A percentile compares a stretch with the other conserved stretches of the same genome.
These are phyloP conservation scores for Sitta europaea DNA, from an alignment of 2,113 vertebrate species.

Conservation along the genomic window DNA sequence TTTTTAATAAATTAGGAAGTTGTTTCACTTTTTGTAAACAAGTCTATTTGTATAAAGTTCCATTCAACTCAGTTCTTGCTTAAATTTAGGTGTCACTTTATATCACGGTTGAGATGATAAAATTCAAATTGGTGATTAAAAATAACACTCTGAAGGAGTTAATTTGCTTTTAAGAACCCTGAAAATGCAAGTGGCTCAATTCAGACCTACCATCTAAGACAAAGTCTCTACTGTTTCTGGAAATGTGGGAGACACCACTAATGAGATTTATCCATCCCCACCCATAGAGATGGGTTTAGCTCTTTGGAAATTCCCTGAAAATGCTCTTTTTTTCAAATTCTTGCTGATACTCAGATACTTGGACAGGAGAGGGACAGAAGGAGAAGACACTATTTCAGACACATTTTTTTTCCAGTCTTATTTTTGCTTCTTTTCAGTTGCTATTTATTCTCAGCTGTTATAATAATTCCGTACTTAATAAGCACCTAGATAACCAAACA, in stretches of 20 bases:
- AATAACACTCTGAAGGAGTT: background rate
- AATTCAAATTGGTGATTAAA: slow-evolving; percentile 28
- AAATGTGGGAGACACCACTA: background rate
- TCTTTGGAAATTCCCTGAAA: background rate
- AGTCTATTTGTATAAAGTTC: background rate
- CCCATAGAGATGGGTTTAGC: background rate
- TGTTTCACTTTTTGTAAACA: slow-evolving; percentile 21
- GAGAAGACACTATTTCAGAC: background rate
- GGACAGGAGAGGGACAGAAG: background rate
- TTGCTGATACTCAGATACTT: too few species aligned
- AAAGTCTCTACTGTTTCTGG: background rate
- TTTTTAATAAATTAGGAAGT: slow-evolving; percentile 16
- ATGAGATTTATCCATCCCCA: background rate
- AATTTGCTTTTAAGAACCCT: background rate
- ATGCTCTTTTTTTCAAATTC: background rate
- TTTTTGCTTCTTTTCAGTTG: background rate
- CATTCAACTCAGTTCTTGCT: background rate
- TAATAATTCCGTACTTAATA: background rate
- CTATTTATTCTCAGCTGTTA: background rate
- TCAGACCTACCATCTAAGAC: background rate
- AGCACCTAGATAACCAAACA: slow-evolving; percentile 5
- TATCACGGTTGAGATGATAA: background rate
- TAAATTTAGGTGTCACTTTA: background rate
- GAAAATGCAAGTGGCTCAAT: background rate
- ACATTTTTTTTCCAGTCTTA: background rate